Evolutionary conservation across 2,797 vertebrate genomes (phyloP).

Genomic region (Tarsius wallacei): DNA sequence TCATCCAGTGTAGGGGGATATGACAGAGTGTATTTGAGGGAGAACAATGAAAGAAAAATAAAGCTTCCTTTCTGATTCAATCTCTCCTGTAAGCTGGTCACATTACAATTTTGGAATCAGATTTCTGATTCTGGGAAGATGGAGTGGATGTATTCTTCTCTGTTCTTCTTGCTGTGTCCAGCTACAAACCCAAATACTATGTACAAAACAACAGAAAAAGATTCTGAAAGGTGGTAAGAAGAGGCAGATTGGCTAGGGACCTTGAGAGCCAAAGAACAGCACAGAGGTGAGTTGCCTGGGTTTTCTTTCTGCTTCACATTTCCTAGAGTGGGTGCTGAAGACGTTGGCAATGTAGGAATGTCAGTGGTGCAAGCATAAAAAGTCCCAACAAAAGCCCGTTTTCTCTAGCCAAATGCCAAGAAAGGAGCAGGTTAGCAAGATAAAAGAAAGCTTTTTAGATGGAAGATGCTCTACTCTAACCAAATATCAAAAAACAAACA

Average conservation of each 20-base stretch:
- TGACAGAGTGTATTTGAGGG: not conserved
- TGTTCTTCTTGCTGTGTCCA: not conserved
- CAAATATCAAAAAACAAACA: not conserved
- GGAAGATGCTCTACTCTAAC: not conserved
- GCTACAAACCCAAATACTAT: not conserved
- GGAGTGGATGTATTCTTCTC: not conserved
- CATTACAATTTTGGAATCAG: not conserved
- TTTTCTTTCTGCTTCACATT: not conserved
- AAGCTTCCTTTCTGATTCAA: not conserved
- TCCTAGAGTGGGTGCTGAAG: not conserved
- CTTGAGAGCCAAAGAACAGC: not conserved
- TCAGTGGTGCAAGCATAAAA: not conserved
- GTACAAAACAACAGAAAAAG: not conserved
- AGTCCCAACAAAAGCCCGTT: not conserved
- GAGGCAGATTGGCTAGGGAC: not conserved
- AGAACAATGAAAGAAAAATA: not conserved
- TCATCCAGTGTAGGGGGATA: not conserved
- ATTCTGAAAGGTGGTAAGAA: slow-evolving; percentile 8
- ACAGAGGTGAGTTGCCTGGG: not conserved
- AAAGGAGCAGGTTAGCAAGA: not conserved
- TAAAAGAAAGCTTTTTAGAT: not conserved
- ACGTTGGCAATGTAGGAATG: not conserved
- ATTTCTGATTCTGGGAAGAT: not conserved
- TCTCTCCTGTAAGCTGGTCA: not conserved
- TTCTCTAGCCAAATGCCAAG: not conserved